Evolutionary conservation across 2,888 invertebrate species (phyloP).

Genomic region (Dolichomitus sp.): DNA sequence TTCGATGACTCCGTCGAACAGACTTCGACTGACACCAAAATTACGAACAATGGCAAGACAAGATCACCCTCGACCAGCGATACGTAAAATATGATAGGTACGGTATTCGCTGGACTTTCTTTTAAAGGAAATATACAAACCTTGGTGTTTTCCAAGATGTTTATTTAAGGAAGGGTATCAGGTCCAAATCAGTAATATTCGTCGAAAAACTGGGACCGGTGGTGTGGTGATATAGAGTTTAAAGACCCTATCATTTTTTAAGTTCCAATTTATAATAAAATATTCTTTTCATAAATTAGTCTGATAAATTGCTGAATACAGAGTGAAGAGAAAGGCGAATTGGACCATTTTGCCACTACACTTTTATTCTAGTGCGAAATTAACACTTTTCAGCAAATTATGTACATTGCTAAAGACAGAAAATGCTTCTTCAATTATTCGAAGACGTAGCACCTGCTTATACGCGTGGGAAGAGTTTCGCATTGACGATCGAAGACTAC

Average conservation of each 20-base stretch:
- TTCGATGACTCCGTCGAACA: conserved; percentile 72
- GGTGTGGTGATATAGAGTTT: no score
- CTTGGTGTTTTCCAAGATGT: not conserved
- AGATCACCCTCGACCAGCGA: conserved; percentile 75
- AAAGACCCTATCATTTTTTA: no score
- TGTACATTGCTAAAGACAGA: conserved; percentile 28
- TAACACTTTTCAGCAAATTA: conserved; percentile 21
- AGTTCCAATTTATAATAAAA: conserved; percentile 67
- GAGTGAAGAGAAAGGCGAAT: conserved; percentile 8
- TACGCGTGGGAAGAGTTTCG: conserved; percentile 19
- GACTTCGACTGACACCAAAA: conserved; percentile 70
- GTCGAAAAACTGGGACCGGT: no score
- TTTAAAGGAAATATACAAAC: conserved; percentile 12
- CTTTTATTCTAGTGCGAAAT: conserved; percentile 11
- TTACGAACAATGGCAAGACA: conserved; percentile 74
- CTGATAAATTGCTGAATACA: conserved; percentile 27
- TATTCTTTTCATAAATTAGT: conserved; percentile 78
- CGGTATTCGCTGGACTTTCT: not conserved
- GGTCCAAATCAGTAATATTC: no score
- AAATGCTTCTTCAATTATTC: conserved; percentile 44
- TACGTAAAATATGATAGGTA: conserved; percentile 72
- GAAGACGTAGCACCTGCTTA: conserved; percentile 29
- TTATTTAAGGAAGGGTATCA: no score
- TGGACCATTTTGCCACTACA: conserved; percentile 6
- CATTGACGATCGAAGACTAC: not conserved